These are phyloP conservation scores for Chrysotoxum bicinctum DNA, from an alignment of 2,888 invertebrate species.

Conservation along the genomic window DNA sequence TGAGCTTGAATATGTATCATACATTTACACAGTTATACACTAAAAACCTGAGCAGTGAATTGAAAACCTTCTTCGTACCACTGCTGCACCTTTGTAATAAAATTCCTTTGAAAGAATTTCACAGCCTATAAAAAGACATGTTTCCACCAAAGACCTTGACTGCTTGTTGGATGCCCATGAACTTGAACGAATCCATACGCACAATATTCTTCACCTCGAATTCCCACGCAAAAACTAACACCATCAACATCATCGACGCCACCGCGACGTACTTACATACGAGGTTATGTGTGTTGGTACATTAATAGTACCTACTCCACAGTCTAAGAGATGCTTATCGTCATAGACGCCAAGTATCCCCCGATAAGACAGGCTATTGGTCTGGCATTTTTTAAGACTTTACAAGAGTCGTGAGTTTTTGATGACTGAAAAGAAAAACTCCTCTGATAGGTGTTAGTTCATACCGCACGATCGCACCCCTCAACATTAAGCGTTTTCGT, in stretches of 20 bases:
- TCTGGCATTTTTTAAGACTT: not conserved
- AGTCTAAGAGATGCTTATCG: constrained; percentile 20
- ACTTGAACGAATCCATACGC: constrained; percentile 2
- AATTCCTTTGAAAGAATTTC: not conserved
- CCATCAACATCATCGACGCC: not conserved
- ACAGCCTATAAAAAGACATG: constrained; percentile 3
- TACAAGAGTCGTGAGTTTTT: not conserved
- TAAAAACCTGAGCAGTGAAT: not conserved
- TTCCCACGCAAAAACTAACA: constrained; percentile 9
- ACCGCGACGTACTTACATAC: too few species aligned
- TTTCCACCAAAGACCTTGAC: constrained; percentile 9
- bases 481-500: not conserved
- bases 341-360: constrained; percentile 6
- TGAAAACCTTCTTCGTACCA: not conserved
- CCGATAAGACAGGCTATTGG: not conserved
- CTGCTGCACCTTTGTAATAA: not conserved
- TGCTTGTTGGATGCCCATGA: not conserved
- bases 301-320: constrained; percentile 6
- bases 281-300: not conserved
- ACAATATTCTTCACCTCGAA: not conserved
- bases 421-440: not conserved
- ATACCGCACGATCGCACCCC: not conserved
- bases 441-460: not conserved
- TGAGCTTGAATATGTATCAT: not conserved
- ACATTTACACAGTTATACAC: too few species aligned